phyloP scores from a whole-genome alignment of 2,888 invertebrate genomes.

The Stictocephala bisonia region DNA sequence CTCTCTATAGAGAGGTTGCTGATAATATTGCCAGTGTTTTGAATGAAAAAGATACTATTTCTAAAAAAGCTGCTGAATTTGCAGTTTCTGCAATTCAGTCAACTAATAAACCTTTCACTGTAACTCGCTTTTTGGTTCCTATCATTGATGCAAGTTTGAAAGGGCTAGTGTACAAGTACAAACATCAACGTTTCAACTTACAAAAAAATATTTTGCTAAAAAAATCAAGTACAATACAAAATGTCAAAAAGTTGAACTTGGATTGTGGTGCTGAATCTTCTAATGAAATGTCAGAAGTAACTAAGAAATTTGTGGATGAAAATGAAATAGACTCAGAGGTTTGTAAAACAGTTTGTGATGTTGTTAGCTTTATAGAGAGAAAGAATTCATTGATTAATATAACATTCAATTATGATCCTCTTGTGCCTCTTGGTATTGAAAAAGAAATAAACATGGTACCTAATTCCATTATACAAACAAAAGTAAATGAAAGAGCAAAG shows the following conservation, averaged over 20 bases:
- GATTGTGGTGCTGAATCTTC: too few relatives aligned
- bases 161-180: background rate
- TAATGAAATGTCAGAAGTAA: background rate
- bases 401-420: slow-evolving; percentile 12
- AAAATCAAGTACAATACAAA: background rate
- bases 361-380: slow-evolving; percentile 13
- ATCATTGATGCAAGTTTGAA: slow-evolving; percentile 16
- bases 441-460: background rate
- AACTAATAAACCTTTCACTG: background rate
- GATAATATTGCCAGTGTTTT: slow-evolving; percentile 23
- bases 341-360: background rate
- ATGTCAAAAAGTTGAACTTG: background rate
- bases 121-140: slow-evolving; percentile 23
- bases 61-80: slow-evolving; percentile 18
- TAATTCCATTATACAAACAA: background rate
- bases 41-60: background rate
- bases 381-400: background rate
- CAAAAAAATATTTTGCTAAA: too few relatives aligned
- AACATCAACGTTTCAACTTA: background rate
- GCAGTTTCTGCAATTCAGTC: slow-evolving; percentile 25
- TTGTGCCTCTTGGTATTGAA: slow-evolving; percentile 2
- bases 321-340: background rate
- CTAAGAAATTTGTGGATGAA: background rate
- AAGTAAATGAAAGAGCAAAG: background rate
- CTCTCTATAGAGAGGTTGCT: slow-evolving; percentile 28